These are phyloP conservation scores for Homarus gammarus DNA, from an alignment of 2,888 invertebrate genomes.

Conservation along the genomic window DNA sequence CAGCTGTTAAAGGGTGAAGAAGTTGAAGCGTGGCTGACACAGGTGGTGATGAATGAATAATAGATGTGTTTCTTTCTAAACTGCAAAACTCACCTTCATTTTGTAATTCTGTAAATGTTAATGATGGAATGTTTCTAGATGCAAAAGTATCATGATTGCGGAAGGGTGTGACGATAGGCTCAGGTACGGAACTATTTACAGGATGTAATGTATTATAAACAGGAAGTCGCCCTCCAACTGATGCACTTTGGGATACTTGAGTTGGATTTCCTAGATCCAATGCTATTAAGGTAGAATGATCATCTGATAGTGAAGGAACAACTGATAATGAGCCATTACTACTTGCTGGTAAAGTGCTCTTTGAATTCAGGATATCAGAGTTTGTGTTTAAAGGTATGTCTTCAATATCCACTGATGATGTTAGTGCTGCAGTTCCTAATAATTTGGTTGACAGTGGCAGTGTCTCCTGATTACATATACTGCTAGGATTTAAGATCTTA, in stretches of 20 bases:
- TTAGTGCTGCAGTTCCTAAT: not conserved
- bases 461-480: slow-evolving; percentile 19
- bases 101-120: not conserved
- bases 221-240: not conserved
- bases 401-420: not conserved
- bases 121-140: not conserved
- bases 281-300: slow-evolving; percentile 5
- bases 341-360: slow-evolving; percentile 11
- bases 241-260: not conserved
- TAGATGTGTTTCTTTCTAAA: not conserved
- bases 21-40: not conserved
- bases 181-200: not conserved
- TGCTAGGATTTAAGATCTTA: not conserved
- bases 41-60: not conserved
- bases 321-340: not conserved
- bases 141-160: not conserved
- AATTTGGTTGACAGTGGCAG: slow-evolving; percentile 11
- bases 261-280: not conserved
- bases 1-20: not conserved
- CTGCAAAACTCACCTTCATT: not conserved
- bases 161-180: not conserved
- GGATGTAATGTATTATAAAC: not conserved
- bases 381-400: slow-evolving; percentile 1
- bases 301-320: not conserved
- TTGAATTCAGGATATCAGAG: not conserved